A percentile compares a stretch with the other conserved stretches of the same genome.
These are phyloP conservation scores for Eciton burchellii DNA, from an alignment of 1,140 invertebrate genomes.

Conservation along the genomic window DNA sequence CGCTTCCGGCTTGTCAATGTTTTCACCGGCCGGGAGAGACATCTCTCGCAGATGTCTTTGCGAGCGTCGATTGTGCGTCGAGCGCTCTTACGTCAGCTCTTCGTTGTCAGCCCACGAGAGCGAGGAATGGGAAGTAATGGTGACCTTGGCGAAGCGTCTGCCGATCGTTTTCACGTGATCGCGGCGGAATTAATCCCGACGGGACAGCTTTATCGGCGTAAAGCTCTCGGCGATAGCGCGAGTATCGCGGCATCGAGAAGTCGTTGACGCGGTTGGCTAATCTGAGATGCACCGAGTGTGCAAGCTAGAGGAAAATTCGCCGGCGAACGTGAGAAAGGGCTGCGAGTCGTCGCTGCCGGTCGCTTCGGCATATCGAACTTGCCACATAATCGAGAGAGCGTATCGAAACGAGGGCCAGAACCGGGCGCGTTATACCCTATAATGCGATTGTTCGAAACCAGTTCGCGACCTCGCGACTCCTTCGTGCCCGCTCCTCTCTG, in stretches of 20 bases:
- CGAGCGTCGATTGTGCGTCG: conserved; percentile 24
- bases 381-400: conserved; percentile 83
- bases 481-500: conserved; percentile 81
- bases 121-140: neutral
- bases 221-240: too few relatives aligned
- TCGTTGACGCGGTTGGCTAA: conserved; percentile 19
- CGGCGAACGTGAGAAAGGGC: conserved; percentile 78
- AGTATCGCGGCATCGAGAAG: neutral
- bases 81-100: neutral
- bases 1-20: conserved; percentile 74
- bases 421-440: conserved; percentile 70
- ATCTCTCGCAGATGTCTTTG: conserved; percentile 41
- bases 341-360: conserved; percentile 56
- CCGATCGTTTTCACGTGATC: neutral
- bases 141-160: neutral
- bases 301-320: conserved; percentile 59
- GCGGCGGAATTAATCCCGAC: too few relatives aligned
- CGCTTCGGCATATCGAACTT: conserved; percentile 84
- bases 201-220: neutral
- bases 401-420: conserved; percentile 77
- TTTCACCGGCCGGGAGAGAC: conserved; percentile 12
- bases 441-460: conserved; percentile 84
- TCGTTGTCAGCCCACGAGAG: neutral
- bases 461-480: conserved; percentile 80
- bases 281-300: conserved; percentile 28